Evolutionary conservation across 2,888 invertebrate species (phyloP).

Genomic region (Ctenicera cuprea): DNA sequence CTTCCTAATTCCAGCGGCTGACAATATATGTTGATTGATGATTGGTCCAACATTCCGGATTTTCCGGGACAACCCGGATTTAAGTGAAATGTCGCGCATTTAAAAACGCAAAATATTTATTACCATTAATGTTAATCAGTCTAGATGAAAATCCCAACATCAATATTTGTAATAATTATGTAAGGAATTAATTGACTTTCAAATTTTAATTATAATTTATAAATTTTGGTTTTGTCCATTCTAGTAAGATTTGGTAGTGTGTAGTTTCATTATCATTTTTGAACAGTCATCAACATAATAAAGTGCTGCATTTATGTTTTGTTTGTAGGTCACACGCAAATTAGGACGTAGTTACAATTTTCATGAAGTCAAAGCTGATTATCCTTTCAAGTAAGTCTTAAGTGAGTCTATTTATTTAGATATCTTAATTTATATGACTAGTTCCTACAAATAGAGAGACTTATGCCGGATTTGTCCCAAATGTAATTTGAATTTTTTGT

Average conservation of each 20-base stretch:
- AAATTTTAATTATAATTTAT: slow-evolving; percentile 14
- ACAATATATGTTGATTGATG: slow-evolving; percentile 17
- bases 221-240: neutral
- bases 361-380: no score
- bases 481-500: no score
- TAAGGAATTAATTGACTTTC: neutral
- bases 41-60: slow-evolving; percentile 17
- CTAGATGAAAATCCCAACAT: neutral
- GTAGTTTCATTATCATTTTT: slow-evolving; percentile 5
- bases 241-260: neutral
- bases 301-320: neutral
- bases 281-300: neutral
- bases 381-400: no score
- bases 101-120: neutral
- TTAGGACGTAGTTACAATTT: no score
- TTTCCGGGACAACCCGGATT: slow-evolving; percentile 27
- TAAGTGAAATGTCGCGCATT: slow-evolving; percentile 9
- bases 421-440: no score
- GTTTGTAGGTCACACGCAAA: no score
- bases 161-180: neutral
- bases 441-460: no score
- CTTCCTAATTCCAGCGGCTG: slow-evolving; percentile 12
- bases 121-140: neutral
- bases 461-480: no score
- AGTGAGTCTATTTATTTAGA: no score